phyloP scores from a whole-genome alignment of 2,113 vertebrate species.

The Istiophorus platypterus region DNA sequence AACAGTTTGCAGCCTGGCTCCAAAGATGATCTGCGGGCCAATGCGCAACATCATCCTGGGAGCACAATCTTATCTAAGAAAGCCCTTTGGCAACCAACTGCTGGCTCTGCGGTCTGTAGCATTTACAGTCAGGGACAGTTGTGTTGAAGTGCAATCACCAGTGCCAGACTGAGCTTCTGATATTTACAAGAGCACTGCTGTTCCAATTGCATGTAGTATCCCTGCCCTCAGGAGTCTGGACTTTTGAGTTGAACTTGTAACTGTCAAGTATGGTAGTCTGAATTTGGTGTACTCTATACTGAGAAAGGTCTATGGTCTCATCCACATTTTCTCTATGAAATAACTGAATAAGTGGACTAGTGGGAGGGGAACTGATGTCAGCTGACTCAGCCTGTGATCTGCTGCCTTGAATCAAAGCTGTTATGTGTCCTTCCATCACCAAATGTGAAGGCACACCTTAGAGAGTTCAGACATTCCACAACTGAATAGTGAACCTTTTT shows the following conservation, averaged over 20 bases:
- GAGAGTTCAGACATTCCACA: slow-evolving; percentile 88
- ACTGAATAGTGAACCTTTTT: slow-evolving; percentile 90
- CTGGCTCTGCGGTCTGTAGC: too few relatives aligned
- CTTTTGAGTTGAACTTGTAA: background rate
- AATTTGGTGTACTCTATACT: background rate
- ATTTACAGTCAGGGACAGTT: background rate
- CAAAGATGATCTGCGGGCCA: too few relatives aligned
- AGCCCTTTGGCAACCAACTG: too few relatives aligned
- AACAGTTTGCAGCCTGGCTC: too few relatives aligned
- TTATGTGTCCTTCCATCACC: slow-evolving; percentile 66
- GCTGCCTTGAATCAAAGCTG: slow-evolving; percentile 54
- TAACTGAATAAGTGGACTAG: slow-evolving; percentile 20
- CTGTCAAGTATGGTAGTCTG: background rate
- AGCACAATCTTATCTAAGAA: too few relatives aligned
- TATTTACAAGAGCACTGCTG: background rate
- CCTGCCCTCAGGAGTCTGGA: background rate
- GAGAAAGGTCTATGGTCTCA: background rate
- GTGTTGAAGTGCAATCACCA: background rate
- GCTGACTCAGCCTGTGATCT: slow-evolving; percentile 52
- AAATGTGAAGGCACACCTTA: slow-evolving; percentile 84
- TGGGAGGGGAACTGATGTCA: background rate
- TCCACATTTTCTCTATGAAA: background rate
- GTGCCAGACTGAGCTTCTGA: background rate
- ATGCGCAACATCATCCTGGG: too few relatives aligned
- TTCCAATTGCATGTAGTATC: background rate